These are phyloP conservation scores for Holothuria glaberrima DNA, from an alignment of 35 echinoderm and acorn worm species.

Conservation along the genomic window DNA sequence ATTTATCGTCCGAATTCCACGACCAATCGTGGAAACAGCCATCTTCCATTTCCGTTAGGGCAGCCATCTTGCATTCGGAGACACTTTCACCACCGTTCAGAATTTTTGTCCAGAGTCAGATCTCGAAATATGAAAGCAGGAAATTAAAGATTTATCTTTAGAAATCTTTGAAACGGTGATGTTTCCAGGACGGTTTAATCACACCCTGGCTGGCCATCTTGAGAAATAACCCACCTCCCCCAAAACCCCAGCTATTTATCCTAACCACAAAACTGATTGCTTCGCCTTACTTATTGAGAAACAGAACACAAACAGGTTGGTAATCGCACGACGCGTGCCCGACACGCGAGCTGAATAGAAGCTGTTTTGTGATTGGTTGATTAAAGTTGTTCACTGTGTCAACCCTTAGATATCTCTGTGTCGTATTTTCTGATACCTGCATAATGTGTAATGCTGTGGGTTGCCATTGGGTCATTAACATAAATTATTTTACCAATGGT, in stretches of 20 bases:
- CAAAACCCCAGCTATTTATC: conserved; percentile 33
- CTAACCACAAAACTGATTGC: conserved; percentile 21
- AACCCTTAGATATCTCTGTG: no score
- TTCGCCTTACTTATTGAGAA: conserved; percentile 2
- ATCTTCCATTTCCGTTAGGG: conserved; percentile 23
- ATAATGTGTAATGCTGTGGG: no score
- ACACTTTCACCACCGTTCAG: neutral
- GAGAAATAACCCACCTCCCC: conserved; percentile 40
- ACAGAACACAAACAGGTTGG: conserved; percentile 40
- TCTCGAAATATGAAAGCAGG: neutral
- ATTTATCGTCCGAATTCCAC: conserved; percentile 81
- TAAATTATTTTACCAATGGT: no score
- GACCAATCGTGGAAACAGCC: conserved; percentile 87
- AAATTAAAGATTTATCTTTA: neutral
- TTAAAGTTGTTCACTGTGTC: neutral
- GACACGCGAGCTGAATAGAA: conserved; percentile 33
- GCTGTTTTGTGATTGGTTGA: conserved; percentile 17
- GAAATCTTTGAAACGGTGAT: conserved; percentile 20
- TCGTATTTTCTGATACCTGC: no score
- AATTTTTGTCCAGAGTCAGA: neutral
- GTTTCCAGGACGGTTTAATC: conserved; percentile 24
- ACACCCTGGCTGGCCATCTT: conserved; percentile 29
- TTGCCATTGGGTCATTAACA: no score
- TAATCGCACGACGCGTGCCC: conserved; percentile 20
- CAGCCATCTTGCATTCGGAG: conserved; percentile 32